A percentile compares a stretch with the other conserved stretches of the same genome.
These are phyloP conservation scores for Lutraria lutraria DNA, from an alignment of 2,888 invertebrate species.

Conservation along the genomic window DNA sequence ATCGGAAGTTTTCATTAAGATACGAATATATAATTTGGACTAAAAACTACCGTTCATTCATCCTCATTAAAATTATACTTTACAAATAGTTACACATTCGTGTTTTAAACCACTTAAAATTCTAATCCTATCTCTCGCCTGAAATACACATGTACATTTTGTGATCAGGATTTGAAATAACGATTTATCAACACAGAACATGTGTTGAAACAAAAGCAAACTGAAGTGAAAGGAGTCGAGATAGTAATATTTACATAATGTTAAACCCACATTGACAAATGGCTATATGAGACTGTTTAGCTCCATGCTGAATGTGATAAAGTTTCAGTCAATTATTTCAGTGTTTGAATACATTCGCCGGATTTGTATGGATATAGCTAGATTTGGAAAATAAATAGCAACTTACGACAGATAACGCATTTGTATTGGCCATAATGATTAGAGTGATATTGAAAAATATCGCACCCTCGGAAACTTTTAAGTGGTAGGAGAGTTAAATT, in stretches of 20 bases:
- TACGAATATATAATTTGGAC: too few species aligned
- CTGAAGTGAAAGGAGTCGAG: conserved; percentile 19
- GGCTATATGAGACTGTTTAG: conserved; percentile 30
- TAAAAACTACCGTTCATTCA: too few species aligned
- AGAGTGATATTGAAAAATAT: background rate
- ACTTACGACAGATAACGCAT: conserved; percentile 28
- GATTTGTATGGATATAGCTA: conserved; percentile 29
- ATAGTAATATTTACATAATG: conserved; percentile 42
- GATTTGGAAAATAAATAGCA: conserved; percentile 47
- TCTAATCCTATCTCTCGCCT: background rate
- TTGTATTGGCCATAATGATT: background rate
- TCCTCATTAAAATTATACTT: too few species aligned
- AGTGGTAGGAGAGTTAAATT: background rate
- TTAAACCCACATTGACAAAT: conserved; percentile 38
- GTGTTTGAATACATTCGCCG: conserved; percentile 34
- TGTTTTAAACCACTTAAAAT: background rate
- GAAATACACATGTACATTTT: background rate
- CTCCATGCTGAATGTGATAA: conserved; percentile 36
- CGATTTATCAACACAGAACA: conserved; percentile 7
- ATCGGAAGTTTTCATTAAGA: too few species aligned
- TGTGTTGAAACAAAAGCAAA: conserved; percentile 11
- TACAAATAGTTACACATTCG: too few species aligned
- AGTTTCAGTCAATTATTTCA: conserved; percentile 38
- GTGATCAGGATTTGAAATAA: background rate
- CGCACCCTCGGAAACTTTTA: background rate